phyloP scores from a whole-genome alignment of 2,888 invertebrate species.

The Agrochola circellaris region DNA sequence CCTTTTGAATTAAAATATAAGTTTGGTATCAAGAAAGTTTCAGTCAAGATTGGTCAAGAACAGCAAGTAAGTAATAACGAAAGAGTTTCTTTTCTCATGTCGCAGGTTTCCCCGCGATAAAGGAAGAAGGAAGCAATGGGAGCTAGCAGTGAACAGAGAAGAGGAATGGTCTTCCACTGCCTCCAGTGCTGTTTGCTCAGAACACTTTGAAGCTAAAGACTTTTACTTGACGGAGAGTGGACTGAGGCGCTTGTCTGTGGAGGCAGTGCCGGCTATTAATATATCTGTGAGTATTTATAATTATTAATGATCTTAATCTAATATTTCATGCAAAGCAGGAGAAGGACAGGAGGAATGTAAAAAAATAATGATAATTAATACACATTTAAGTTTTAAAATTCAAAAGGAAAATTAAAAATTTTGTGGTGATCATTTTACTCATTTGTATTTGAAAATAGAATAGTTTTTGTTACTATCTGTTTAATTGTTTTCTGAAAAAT shows the following conservation, averaged over 20 bases:
- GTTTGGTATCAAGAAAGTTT: background rate
- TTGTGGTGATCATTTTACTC: no score
- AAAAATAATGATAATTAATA: no score
- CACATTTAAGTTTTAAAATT: no score
- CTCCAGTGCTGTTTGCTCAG: slow-evolving; percentile 84
- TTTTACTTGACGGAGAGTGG: slow-evolving; percentile 85
- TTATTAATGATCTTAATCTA: background rate
- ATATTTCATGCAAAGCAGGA: no score
- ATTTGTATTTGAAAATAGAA: no score
- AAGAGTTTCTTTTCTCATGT: background rate
- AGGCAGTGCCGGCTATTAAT: slow-evolving; percentile 82
- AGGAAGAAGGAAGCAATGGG: slow-evolving; percentile 80
- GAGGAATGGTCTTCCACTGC: slow-evolving; percentile 78
- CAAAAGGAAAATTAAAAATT: no score
- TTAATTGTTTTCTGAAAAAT: no score
- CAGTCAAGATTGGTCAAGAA: background rate
- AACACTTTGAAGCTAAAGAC: slow-evolving; percentile 80
- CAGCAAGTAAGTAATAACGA: background rate
- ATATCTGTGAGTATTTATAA: slow-evolving; percentile 79
- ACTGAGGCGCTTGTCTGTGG: slow-evolving; percentile 76
- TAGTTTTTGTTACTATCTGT: no score
- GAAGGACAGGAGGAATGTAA: no score
- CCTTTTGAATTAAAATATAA: background rate
- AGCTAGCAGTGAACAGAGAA: slow-evolving; percentile 81
- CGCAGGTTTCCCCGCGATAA: slow-evolving; percentile 82